Evolutionary conservation across 2,888 invertebrate genomes (phyloP).

Genomic region (Silvanus unidentatus): DNA sequence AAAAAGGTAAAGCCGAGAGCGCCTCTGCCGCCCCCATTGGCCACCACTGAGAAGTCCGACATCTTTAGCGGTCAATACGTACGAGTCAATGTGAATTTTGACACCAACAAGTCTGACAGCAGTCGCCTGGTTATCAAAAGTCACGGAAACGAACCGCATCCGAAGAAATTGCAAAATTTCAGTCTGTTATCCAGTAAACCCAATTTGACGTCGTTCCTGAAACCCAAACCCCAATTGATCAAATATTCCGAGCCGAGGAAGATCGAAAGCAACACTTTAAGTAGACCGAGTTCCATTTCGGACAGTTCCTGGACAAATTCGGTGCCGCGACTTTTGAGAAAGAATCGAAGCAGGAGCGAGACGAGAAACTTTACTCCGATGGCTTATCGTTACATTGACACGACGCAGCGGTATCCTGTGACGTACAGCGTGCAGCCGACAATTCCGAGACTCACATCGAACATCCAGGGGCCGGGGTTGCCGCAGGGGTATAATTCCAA

Average conservation of each 20-base stretch:
- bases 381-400: constrained; percentile 46
- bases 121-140: constrained; percentile 29
- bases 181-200: constrained; percentile 25
- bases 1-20: constrained; percentile 37
- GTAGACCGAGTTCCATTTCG: constrained; percentile 2
- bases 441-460: constrained; percentile 5
- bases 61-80: constrained; percentile 45
- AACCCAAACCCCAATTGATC: constrained; percentile 20
- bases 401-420: constrained; percentile 29
- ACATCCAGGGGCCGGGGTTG: background rate
- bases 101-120: constrained; percentile 25
- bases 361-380: constrained; percentile 40
- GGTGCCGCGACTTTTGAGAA: constrained; percentile 38
- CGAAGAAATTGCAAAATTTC: constrained; percentile 31
- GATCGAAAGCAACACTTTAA: constrained; percentile 15
- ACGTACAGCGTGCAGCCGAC: constrained; percentile 12
- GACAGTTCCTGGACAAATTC: constrained; percentile 38
- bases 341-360: constrained; percentile 35
- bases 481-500: background rate
- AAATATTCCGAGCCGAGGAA: constrained; percentile 21
- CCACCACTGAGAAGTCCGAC: constrained; percentile 26
- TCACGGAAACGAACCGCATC: constrained; percentile 29
- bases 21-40: constrained; percentile 33
- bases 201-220: constrained; percentile 31
- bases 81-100: constrained; percentile 40